Evolutionary conservation across 2,797 vertebrate genomes (phyloP), one percentile per base, ranked within the genome.

Genomic region (Philypnodon macrostomus): DNA sequence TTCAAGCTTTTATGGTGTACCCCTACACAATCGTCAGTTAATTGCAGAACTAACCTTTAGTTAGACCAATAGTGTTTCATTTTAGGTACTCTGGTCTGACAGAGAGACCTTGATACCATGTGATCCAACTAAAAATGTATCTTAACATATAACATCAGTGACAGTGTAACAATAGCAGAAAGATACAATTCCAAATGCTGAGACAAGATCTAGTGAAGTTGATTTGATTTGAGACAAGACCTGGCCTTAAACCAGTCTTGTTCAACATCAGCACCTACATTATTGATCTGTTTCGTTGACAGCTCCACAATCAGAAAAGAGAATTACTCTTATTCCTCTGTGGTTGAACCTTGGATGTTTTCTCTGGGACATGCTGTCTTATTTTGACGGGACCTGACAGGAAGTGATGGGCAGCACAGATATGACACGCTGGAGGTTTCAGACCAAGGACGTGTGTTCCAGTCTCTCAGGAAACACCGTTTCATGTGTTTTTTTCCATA

Each of bases 351-450:
- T 7, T 5, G 7, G n/a, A n/a, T n/a, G n/a, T n/a, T n/a, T n/a
- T n/a, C n/a, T n/a, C n/a, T n/a, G n/a, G n/a, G 37, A 14, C 23
- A 23, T 11, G 4, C 23, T 26, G 39, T 27, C 39, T 41, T 41
- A 41, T 41, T 41, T 26, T 41, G 39, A 41, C 39, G 8, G 23
- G 21, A 7, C 13, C n/a, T 41, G 39, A 41, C 39, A 15, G 39
- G 39, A 41, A 41, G 39, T 27, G 39, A 41, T 27, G 39, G 39
- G n/a, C n/a, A n/a, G n/a, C n/a, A 41, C 39, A 27, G 39, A 9
- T 41, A 41, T 15, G 21, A 40, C 38, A 21, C 18, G 18, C 13
- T n/a, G 17, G 12, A 38, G 36, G 36, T 23, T 4, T 11, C 14
- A 13, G 13, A 26, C 39, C 39, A 41, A 41, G 39, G 39, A 41